phyloP scores from a whole-genome alignment of 2,888 invertebrate species.

The Melikaiella ostensackeni region DNA sequence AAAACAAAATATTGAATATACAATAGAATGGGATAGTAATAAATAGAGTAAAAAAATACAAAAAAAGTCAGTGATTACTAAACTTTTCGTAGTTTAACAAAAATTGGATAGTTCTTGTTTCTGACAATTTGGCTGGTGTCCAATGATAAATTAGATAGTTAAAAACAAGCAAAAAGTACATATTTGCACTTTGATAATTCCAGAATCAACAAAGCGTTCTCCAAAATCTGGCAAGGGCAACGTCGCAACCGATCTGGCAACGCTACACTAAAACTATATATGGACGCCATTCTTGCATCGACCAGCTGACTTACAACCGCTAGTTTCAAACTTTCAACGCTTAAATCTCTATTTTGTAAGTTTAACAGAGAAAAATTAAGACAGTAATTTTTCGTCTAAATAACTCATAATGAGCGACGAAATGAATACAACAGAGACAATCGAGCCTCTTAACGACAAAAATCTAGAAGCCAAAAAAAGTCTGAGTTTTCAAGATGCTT shows the following conservation, averaged over 20 bases:
- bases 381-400: not conserved
- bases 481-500: not conserved
- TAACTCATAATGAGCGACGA: constrained; percentile 22
- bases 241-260: not conserved
- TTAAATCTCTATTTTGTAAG: constrained; percentile 2
- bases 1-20: too few relatives aligned
- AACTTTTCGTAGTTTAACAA: too few relatives aligned
- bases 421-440: not conserved
- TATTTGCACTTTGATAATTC: not conserved
- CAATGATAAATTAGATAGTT: not conserved
- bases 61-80: too few relatives aligned
- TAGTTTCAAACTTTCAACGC: not conserved
- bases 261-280: not conserved
- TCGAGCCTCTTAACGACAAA: not conserved
- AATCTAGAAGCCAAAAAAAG: not conserved
- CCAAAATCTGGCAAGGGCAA: not conserved
- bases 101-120: too few relatives aligned
- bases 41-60: too few relatives aligned
- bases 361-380: not conserved
- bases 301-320: not conserved
- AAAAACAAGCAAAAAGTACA: not conserved
- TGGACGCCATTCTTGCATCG: not conserved
- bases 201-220: not conserved
- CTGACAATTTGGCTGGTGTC: too few relatives aligned
- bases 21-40: too few relatives aligned